Base-by-base conservation (phyloP, 1,140 invertebrate genomes). In the Chironomus striatipennis region DNA sequence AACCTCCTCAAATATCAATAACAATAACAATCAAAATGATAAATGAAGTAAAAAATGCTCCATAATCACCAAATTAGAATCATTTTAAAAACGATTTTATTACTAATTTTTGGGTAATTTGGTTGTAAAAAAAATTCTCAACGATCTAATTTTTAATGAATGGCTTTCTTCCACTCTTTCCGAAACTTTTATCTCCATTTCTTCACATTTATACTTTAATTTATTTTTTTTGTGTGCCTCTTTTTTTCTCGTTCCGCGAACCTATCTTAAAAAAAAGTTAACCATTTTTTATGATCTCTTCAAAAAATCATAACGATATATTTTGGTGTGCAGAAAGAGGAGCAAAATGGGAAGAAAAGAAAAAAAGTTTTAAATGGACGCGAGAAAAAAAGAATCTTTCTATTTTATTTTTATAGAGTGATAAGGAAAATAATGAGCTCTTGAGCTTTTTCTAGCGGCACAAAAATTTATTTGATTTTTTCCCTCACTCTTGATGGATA, bases 391-490 rank as follows among this genome's bases (percentile, higher is more conserved):
- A 15, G 15, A 57, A 5, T 15, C 15, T 57, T 57, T 57, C 15
- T n/a, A n/a, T 5, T 57, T 57, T 57, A 57, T 57, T 57, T 57
- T 57, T 57, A 57, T 57, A n/a, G 47, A 57, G 47, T 57, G 47
- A 57, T 57, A 57, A 57, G 12, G 47, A n/a, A n/a, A 57, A 57
- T n/a, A 57, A 57, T 57, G 47, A 57, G 47, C 47, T 57, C n/a
- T 57, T 15, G 47, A n/a, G 12, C 47, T 57, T 15, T 47, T 57
- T 57, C 12, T 5, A n/a, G 47, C 47, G 47, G 9, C 47, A 57
- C 47, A 57, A n/a, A 5, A 12, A 57, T 57, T 57, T 57, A n/a
- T 57, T 12, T 57, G 43, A n/a, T n/a, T n/a, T 47, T 15, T 47
- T 47, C 15, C 43, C 15, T 43, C 2, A 12, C 43, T 47, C 15